A percentile compares a stretch with the other conserved stretches of the same genome.
These are phyloP conservation scores for Acanthosoma haemorrhoidale DNA, from an alignment of 2,888 invertebrate genomes.

Conservation along the genomic window DNA sequence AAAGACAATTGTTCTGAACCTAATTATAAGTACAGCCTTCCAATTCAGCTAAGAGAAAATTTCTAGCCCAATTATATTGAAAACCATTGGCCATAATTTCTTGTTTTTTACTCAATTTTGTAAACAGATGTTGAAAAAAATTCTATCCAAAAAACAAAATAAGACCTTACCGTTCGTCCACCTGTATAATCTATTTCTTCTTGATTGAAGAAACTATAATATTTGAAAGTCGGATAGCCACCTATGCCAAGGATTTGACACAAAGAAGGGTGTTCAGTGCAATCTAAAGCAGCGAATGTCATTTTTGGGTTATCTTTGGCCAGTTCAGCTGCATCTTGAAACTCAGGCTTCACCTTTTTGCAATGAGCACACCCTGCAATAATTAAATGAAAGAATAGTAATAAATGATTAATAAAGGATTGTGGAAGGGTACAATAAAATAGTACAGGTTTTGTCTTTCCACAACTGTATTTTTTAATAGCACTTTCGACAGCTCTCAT, in stretches of 20 bases:
- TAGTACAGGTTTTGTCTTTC: too few relatives aligned
- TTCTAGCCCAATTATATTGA: too few relatives aligned
- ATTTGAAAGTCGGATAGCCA: conserved; percentile 82
- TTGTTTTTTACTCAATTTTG: too few relatives aligned
- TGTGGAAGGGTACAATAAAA: too few relatives aligned
- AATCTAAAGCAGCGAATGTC: conserved; percentile 77
- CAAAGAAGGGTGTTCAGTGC: conserved; percentile 58
- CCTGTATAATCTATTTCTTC: conserved; percentile 60
- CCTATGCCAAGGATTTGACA: conserved; percentile 67
- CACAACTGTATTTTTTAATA: too few relatives aligned
- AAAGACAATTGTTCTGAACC: too few relatives aligned
- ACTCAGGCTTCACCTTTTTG: conserved; percentile 79
- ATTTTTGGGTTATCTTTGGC: conserved; percentile 73
- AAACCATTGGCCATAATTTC: too few relatives aligned
- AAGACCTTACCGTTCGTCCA: conserved; percentile 37
- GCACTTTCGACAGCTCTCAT: too few relatives aligned
- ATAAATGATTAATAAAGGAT: neutral
- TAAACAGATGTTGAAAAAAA: too few relatives aligned
- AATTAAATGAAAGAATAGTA: neutral
- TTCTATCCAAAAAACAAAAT: too few relatives aligned
- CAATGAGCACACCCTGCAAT: conserved; percentile 83
- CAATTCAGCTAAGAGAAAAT: too few relatives aligned
- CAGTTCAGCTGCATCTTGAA: conserved; percentile 64
- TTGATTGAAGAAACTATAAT: conserved; percentile 76
- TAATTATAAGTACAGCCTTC: too few relatives aligned